Base-by-base conservation (phyloP, 2,113 vertebrate species). In the Neogale vison region DNA sequence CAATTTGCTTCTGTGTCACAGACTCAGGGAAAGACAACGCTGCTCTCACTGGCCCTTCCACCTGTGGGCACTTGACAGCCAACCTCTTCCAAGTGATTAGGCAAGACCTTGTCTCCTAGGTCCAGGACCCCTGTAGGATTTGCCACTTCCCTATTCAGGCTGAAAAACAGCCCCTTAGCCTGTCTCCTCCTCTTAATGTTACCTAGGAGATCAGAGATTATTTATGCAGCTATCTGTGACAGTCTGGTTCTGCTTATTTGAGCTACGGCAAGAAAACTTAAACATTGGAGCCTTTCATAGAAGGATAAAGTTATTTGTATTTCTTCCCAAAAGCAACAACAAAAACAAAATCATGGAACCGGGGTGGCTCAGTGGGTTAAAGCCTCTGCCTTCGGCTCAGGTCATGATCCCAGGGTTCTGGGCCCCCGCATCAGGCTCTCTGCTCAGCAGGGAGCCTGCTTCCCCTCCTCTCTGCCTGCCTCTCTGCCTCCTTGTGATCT, bases 231-330 rank as follows among this genome's bases (percentile, higher is more conserved):
- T 50, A 87, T 57, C 39, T 77, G 88, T 96, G 77, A 80, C 24
- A 59, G 50, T 50, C 47, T 91, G 61, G 50, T 91, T 63, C 15
- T 93, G 52, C 88, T 93, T 97, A 88, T 95, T 88, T 95, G 95
- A 94, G n/a, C 61, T 93, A 39, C 67, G 34, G 26, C 57, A 85
- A 74, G 81, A 97, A 96, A 97, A 92, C 57, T 57, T 97, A 96
- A 96, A 85, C 7, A n/a, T 24, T 74, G 4, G 42, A 57, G 45
- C 93, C 67, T 80, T 59, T 94, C 90, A 67, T 18, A 39, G 65
- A 67, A 84, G 34, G 72, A 92, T 86, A 74, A 88, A 85, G 39
- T 36, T 79, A 88, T 96, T 94, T 96, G 23, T 90, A 81, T 90
- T 31, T 18, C 36, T 69, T 20, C 2, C 21, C n/a, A 47, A 76